phyloP scores from a whole-genome alignment of 2,113 vertebrate genomes.

The Mesoclemmys tuberculata region DNA sequence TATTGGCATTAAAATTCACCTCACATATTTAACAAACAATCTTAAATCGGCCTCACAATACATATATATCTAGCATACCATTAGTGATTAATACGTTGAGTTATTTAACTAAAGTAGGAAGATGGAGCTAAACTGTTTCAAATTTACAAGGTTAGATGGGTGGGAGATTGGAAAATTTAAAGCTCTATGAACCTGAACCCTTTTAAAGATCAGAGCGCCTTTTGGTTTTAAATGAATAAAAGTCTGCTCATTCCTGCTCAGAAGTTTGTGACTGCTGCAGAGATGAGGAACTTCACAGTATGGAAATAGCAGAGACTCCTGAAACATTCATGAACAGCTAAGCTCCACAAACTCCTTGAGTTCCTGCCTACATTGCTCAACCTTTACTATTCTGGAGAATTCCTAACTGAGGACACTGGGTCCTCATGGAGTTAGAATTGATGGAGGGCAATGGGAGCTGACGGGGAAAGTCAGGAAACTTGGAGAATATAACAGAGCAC shows the following conservation, averaged over 20 bases:
- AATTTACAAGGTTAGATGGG: rapidly evolving
- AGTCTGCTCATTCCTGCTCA: neutral
- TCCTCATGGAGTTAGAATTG: neutral
- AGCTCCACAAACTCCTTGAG: neutral
- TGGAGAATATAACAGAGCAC: neutral
- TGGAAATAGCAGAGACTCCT: neutral
- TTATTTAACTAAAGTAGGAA: neutral
- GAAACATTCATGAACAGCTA: neutral
- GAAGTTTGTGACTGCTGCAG: neutral
- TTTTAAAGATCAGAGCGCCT: neutral
- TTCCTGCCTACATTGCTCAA: neutral
- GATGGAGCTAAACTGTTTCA: neutral
- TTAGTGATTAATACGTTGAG: neutral
- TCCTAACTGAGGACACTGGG: neutral
- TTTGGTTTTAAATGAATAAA: neutral
- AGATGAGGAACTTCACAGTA: neutral
- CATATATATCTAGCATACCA: neutral
- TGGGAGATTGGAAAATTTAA: neutral
- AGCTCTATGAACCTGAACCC: neutral
- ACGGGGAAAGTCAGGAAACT: neutral
- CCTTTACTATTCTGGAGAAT: neutral
- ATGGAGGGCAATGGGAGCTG: neutral
- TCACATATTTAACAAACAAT: neutral
- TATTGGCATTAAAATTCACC: neutral
- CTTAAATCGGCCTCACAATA: neutral